phyloP scores from a whole-genome alignment of 2,113 vertebrate species.

The Hiodon alosoides region DNA sequence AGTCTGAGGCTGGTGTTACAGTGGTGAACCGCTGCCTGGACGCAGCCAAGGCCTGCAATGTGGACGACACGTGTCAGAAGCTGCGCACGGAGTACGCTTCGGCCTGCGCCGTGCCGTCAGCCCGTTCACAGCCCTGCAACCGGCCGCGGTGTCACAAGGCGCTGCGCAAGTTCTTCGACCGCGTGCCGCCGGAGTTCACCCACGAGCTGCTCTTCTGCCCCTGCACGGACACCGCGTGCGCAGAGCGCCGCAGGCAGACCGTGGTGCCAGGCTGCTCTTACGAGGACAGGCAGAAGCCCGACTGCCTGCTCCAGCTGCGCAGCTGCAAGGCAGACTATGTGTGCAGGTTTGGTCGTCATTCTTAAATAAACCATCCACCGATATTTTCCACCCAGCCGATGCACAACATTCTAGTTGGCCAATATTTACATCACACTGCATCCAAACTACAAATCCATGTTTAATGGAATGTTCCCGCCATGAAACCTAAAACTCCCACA shows the following conservation, averaged over 20 bases:
- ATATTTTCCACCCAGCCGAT: no score
- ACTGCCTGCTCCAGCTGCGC: constrained; percentile 76
- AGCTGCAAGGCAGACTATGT: constrained; percentile 78
- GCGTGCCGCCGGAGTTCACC: constrained; percentile 81
- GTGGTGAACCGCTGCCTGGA: constrained; percentile 88
- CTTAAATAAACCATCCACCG: no score
- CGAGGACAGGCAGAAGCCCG: constrained; percentile 73
- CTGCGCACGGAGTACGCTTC: constrained; percentile 85
- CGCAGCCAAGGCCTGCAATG: constrained; percentile 89
- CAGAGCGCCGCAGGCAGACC: constrained; percentile 90
- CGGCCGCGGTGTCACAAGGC: constrained; percentile 88
- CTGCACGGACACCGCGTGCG: constrained; percentile 79
- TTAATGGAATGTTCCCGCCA: no score
- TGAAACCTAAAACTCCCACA: no score
- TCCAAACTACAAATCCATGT: no score
- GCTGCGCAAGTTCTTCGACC: constrained; percentile 90
- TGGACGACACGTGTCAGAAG: constrained; percentile 81
- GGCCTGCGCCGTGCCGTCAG: constrained; percentile 74
- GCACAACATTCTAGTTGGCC: no score
- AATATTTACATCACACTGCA: no score
- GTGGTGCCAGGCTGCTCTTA: constrained; percentile 90
- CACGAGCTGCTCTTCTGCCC: constrained; percentile 94
- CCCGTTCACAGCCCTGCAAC: constrained; percentile 67
- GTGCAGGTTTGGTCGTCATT: constrained; percentile 71
- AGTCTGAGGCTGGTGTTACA: constrained; percentile 68